Conservation (phyloP, 1,140 invertebrate genomes). For the Drosophila suzukii region DNA sequence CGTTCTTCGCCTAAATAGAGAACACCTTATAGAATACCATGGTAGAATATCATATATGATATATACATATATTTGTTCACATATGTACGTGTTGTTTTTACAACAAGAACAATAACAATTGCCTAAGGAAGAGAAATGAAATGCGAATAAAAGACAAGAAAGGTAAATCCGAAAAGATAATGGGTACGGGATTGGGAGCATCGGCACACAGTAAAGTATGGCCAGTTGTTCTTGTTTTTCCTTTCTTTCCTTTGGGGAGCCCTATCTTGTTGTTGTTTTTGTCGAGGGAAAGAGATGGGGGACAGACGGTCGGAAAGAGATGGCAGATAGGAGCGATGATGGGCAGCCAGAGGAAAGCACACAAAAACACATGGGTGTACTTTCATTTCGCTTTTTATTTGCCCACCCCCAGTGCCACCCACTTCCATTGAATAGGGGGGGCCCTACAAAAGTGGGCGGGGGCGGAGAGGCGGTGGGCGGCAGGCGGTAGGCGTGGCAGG, state of each 20-base stretch:
- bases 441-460: neutral
- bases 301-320: conserved; percentile 5
- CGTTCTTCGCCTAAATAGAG: neutral
- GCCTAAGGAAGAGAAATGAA: neutral
- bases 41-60: neutral
- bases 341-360: conserved; percentile 9
- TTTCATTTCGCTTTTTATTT: conserved; percentile 56
- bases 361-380: conserved; percentile 21
- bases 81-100: conserved; percentile 11
- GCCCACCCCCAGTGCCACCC: neutral
- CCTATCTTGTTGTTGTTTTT: neutral
- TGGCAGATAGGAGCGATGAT: neutral
- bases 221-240: conserved; percentile 6
- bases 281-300: conserved; percentile 13
- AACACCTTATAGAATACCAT: neutral
- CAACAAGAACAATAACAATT: conserved; percentile 26
- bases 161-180: conserved; percentile 25
- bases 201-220: conserved; percentile 26
- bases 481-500: neutral
- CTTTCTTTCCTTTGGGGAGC: conserved; percentile 5
- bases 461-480: neutral
- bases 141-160: conserved; percentile 29
- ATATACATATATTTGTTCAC: neutral
- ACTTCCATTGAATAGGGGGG: too few species aligned
- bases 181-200: conserved; percentile 3